Conservation (phyloP, 2,113 vertebrate species). For the Corythaixoides concolor region DNA sequence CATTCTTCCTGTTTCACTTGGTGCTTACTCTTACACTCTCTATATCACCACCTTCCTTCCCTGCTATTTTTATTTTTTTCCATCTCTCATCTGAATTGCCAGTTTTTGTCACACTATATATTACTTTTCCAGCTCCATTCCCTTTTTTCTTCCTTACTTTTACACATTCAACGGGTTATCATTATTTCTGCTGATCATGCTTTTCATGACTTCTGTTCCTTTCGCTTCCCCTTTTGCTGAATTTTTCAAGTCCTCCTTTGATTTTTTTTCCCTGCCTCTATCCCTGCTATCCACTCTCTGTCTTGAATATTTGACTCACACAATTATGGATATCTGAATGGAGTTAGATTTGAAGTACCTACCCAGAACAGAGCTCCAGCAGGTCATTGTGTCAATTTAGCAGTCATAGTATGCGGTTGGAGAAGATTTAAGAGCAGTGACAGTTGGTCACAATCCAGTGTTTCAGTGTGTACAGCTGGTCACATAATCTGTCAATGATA, state of each 20-base stretch:
- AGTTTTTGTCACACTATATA: background rate
- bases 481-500: background rate
- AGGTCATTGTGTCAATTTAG: background rate
- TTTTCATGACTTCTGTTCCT: background rate
- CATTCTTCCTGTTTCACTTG: background rate
- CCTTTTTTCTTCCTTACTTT: background rate
- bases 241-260: background rate
- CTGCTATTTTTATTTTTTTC: background rate
- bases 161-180: background rate
- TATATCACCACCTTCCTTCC: background rate
- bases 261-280: background rate
- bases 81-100: background rate
- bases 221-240: background rate
- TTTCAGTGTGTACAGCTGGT: background rate
- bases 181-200: background rate
- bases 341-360: background rate
- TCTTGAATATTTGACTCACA: background rate
- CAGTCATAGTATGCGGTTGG: background rate
- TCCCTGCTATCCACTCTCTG: background rate
- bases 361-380: background rate
- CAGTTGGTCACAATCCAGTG: background rate
- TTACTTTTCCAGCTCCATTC: background rate
- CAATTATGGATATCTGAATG: background rate
- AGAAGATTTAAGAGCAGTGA: background rate
- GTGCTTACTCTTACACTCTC: background rate